Base-by-base conservation (phyloP, 64 coral and sea anemone species). In the Astreopora myriophthalma region DNA sequence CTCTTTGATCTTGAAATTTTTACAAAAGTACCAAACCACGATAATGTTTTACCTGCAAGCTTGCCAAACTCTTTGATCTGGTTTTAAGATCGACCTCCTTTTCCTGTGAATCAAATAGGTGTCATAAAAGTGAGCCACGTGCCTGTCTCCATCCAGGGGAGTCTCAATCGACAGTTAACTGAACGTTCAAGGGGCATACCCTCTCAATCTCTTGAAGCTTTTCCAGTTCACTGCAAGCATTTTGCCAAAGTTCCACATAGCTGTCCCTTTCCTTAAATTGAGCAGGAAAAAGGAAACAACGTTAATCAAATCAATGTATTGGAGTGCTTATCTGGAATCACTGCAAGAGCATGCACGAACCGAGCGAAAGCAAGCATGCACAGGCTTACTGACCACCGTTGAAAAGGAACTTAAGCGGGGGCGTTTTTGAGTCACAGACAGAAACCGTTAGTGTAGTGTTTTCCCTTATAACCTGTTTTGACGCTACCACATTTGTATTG, bases 211-310 rank as follows among this genome's bases (percentile, higher is more conserved):
- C 91, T 28, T 96, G 95, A 57, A 96, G 73, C 51, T 94, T 96
- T 87, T 96, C 95, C 44, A 96, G 80, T 40, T 96, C 95, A 62
- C 32, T 48, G 38, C 86, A 90, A 58, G 95, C 91, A 96, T 90
- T 96, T 55, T 94, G 84, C 95, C 95, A 96, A 80, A 94, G 85
- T 64, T 96, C 91, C 27, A 94, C 79, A 72, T 96, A 96, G 65
- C 87, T 94, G 67, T 96, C 95, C 40, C 93, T 93, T 89, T 96
- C 95, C 95, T 96, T 19, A 48, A 90, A 85, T 33, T 30, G 6
- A 55, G 34, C 33, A 61, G 57, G 3, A 16, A 7, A 60, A 26
- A 23, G 32, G 24, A 37, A 5, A 8, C 20, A 26, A 26, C 5
- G 22, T 23, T 16, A 1, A 11, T 46, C 17, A 24, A 64, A n/a